A percentile compares a stretch with the other conserved stretches of the same genome.
Evolutionary conservation across 2,888 invertebrate species (phyloP).

Genomic region (Rutpela maculata): DNA sequence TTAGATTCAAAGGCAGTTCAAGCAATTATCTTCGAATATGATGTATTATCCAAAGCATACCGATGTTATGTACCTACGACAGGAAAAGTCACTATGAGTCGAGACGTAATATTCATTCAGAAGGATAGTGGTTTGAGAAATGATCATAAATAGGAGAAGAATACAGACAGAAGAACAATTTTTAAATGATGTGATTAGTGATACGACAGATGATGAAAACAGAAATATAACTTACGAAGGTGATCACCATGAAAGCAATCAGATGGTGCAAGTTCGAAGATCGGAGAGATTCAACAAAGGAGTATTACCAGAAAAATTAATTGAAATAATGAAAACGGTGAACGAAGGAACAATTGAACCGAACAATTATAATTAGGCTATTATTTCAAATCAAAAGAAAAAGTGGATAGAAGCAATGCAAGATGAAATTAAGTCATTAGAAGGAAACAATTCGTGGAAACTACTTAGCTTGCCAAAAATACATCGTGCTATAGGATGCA

Average conservation of each 20-base stretch:
- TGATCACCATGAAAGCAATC: neutral
- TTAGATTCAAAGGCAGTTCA: neutral
- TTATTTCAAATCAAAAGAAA: neutral
- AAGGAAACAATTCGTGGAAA: neutral
- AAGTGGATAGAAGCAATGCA: conserved; percentile 13
- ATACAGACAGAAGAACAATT: neutral
- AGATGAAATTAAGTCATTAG: conserved; percentile 6
- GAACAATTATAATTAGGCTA: neutral
- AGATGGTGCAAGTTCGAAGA: neutral
- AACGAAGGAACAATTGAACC: neutral
- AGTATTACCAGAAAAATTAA: neutral
- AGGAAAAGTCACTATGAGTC: neutral
- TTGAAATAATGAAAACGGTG: neutral
- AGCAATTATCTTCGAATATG: neutral
- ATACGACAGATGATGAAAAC: neutral
- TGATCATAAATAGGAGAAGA: neutral
- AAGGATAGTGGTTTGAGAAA: neutral
- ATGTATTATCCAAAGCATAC: neutral
- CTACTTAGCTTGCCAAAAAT: too few relatives aligned
- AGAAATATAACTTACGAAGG: too few relatives aligned
- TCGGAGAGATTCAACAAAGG: too few relatives aligned
- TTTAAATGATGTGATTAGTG: neutral
- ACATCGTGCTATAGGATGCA: neutral
- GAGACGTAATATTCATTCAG: neutral
- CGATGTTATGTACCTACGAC: neutral